Evolutionary conservation across 2,797 vertebrate species (phyloP).

Genomic region (Argentina silus): DNA sequence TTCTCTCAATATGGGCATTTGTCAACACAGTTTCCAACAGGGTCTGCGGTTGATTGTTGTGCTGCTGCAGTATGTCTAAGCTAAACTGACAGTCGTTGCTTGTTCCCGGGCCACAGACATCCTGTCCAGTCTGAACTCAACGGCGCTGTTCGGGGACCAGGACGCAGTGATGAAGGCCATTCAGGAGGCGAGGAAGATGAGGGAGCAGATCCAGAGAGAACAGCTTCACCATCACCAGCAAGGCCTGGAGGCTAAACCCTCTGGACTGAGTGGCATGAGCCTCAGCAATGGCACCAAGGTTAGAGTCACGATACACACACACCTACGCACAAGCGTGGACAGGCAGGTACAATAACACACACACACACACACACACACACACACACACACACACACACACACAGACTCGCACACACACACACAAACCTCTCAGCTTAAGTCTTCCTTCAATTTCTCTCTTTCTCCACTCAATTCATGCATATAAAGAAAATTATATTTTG

Average conservation of each 20-base stretch:
- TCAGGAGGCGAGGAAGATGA: slow-evolving; percentile 96
- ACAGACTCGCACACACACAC: too few relatives aligned
- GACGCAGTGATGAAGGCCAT: slow-evolving; percentile 99
- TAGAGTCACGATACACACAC: slow-evolving; percentile 32
- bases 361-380: not conserved
- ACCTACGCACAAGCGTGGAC: not conserved
- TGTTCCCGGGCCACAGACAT: slow-evolving; percentile 82
- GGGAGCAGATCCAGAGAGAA: slow-evolving; percentile 95
- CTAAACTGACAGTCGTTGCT: not conserved
- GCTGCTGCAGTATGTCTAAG: too few relatives aligned
- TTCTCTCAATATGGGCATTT: too few relatives aligned
- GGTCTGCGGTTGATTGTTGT: too few relatives aligned
- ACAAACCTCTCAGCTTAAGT: too few relatives aligned
- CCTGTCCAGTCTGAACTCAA: slow-evolving; percentile 97
- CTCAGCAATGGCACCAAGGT: slow-evolving; percentile 98
- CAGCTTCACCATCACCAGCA: slow-evolving; percentile 89
- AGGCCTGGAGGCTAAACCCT: slow-evolving; percentile 90
- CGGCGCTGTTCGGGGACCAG: slow-evolving; percentile 96
- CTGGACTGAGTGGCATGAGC: slow-evolving; percentile 88
- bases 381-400: slow-evolving; percentile 5
- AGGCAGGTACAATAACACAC: too few relatives aligned
- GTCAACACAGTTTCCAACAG: too few relatives aligned
- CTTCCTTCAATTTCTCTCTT: not conserved
- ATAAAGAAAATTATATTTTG: slow-evolving; percentile 53
- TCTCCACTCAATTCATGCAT: slow-evolving; percentile 68